Base-by-base conservation (phyloP, 2,888 invertebrate genomes). In the Glaucopsyche alexis region DNA sequence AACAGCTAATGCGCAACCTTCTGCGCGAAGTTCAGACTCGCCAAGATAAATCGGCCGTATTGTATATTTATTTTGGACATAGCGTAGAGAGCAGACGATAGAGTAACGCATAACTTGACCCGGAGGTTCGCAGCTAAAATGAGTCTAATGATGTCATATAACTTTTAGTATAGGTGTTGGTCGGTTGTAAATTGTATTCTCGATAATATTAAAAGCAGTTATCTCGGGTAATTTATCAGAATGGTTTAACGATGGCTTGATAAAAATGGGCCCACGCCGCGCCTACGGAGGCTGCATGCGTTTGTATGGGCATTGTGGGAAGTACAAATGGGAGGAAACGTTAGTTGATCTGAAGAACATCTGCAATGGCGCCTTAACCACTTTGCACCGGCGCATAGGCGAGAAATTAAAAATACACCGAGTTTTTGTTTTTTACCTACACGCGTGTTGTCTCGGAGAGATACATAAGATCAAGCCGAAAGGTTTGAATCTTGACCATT, bases 271-370 rank as follows among this genome's bases (percentile, higher is more conserved):
- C 87, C 88, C 88, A 89, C 89, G 82, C 85, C 78, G 83, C 88
- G 89, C 90, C 90, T 88, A 90, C 89, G 83, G 83, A 88, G 89
- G 88, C 83, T 84, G 79, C 77, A 77, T 77, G 78, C 78, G 78
- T 76, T 80, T 82, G 82, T 86, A 87, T 87, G 84, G 84, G 80
- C 80, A 88, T 90, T 89, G 90, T 89, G 88, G 87, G 88, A 83
- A 83, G 87, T 85, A 85, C 83, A 84, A 87, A 88, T 88, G 88
- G 87, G 88, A 88, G 90, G 90, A 89, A 88, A 87, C 81, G 80
- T 80, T 81, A 76, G 80, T 79, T 75, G 78, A 77, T 80, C 79
- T 82, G 80, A 80, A 76, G 76, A 47, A 69, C 49, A 85, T 84
- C 84, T 89, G 90, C 85, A 85, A 85, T 82, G 89, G 90, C 90